Base-by-base conservation (phyloP, 2,113 vertebrate genomes). In the Platysternon megacephalum region DNA sequence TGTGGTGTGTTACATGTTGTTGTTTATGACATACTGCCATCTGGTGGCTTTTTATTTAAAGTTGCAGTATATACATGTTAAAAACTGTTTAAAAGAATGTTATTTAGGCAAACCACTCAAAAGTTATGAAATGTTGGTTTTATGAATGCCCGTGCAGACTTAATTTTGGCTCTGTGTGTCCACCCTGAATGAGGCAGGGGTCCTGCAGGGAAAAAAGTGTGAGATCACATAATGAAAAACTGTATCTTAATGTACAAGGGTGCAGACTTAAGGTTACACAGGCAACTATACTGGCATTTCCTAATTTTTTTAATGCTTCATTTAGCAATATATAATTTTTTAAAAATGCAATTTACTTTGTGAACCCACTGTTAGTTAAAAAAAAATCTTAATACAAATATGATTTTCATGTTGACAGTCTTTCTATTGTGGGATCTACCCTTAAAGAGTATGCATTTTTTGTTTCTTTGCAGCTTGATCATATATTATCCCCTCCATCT, bases 401-500 rank as follows among this genome's bases (percentile, higher is more conserved):
- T 79, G 72, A 42, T 8, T 46, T 83, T 42, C 0, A 0, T 81
- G 78, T 84, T 51, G 78, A 85, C 48, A 21, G 1, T 79, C 8
- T 28, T 1, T 84, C n/a, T 78, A 46, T 44, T 46, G 74, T 46
- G 61, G 42, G 56, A 80, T 65, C 29, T 44, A 56, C 39, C 32
- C 58, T 80, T 29, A 80, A 87, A 35, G 19, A 72, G 17, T 26
- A 91, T 5, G 21, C 52, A 29, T 85, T 8, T 81, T 44, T 83
- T 93, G 48, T 97, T 94, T 98, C 83, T 96, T 95, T 86, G n/a
- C 96, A 99, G 99, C 98, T 99, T 96, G 99, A 99, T 98, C 98
- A 99, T 97, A 99, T 99, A 95, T 84, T 99, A 28, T 98, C 98
- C 9, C 99, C 99, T 21, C 98, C 99, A 19, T 97, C 97, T 48